phyloP scores from a whole-genome alignment of 2,888 invertebrate genomes.

The Arrhopalites spinosus region DNA sequence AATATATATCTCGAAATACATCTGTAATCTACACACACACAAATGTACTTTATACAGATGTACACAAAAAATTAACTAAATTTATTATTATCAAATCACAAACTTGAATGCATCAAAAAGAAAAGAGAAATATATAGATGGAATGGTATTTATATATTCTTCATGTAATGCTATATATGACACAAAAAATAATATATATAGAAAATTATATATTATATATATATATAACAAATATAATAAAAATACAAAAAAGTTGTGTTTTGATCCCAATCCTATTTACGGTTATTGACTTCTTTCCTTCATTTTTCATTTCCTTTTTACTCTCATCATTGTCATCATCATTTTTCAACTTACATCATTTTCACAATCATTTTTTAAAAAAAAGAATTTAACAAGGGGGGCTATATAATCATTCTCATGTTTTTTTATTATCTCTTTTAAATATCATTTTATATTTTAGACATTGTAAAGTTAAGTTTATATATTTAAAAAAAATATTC shows the following conservation, averaged over 20 bases:
- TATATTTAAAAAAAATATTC: too few relatives aligned
- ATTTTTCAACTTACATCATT: background rate
- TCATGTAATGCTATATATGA: conserved; percentile 3
- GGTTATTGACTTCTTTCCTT: background rate
- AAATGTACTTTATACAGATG: too few relatives aligned
- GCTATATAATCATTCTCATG: too few relatives aligned
- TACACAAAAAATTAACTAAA: background rate
- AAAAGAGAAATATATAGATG: conserved; percentile 7
- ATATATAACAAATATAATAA: conserved; percentile 1
- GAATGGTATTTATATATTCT: conserved; percentile 6
- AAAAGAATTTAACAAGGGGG: too few relatives aligned
- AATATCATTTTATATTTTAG: too few relatives aligned
- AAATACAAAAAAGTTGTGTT: conserved; percentile 18
- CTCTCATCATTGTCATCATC: background rate
- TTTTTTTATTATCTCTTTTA: too few relatives aligned
- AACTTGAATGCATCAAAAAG: conserved; percentile 7
- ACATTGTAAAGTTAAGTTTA: too few relatives aligned
- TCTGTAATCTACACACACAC: too few relatives aligned
- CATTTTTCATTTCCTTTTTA: background rate
- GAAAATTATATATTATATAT: background rate
- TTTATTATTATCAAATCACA: background rate
- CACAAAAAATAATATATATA: background rate
- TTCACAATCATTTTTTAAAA: too few relatives aligned
- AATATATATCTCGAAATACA: too few relatives aligned
- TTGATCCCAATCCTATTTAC: conserved; percentile 9